These are phyloP conservation scores for Colletes gigas DNA, from an alignment of 1,140 invertebrate species.

Conservation along the genomic window DNA sequence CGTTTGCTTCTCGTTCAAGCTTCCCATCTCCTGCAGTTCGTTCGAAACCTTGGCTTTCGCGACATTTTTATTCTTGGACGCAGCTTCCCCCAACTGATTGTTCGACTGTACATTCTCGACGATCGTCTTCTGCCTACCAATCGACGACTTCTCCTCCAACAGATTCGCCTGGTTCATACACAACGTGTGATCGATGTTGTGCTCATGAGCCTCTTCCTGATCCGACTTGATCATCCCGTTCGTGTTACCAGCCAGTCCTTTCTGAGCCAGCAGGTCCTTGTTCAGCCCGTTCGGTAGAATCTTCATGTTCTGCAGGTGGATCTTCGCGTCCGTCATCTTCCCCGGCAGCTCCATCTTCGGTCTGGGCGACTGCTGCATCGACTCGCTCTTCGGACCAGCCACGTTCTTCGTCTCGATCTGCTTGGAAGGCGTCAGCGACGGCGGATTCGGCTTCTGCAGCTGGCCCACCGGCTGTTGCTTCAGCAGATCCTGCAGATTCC, in stretches of 20 bases:
- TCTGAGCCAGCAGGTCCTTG: constrained; percentile 70
- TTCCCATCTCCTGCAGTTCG: constrained; percentile 3
- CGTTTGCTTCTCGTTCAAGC: background rate
- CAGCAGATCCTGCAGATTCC: constrained; percentile 69
- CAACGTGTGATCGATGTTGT: constrained; percentile 61
- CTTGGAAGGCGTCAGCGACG: constrained; percentile 46
- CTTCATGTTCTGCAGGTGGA: constrained; percentile 65
- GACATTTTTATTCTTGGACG: constrained; percentile 1
- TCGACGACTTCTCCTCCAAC: constrained; percentile 50
- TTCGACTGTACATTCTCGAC: background rate
- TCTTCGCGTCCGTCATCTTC: constrained; percentile 71
- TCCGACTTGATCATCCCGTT: constrained; percentile 71
- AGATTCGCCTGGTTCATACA: constrained; percentile 72
- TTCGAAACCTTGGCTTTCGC: background rate
- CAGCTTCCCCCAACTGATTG: background rate
- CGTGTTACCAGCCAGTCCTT: constrained; percentile 58
- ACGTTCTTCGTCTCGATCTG: constrained; percentile 63
- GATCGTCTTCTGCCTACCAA: constrained; percentile 21
- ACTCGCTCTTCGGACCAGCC: constrained; percentile 52
- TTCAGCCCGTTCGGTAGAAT: constrained; percentile 66
- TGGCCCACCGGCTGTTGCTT: constrained; percentile 61
- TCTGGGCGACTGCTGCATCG: constrained; percentile 62
- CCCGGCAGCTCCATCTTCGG: constrained; percentile 74
- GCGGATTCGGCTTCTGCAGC: constrained; percentile 52
- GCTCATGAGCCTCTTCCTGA: constrained; percentile 44